These are phyloP conservation scores for Canis aureus DNA, from an alignment of 2,113 vertebrate species.

Conservation along the genomic window DNA sequence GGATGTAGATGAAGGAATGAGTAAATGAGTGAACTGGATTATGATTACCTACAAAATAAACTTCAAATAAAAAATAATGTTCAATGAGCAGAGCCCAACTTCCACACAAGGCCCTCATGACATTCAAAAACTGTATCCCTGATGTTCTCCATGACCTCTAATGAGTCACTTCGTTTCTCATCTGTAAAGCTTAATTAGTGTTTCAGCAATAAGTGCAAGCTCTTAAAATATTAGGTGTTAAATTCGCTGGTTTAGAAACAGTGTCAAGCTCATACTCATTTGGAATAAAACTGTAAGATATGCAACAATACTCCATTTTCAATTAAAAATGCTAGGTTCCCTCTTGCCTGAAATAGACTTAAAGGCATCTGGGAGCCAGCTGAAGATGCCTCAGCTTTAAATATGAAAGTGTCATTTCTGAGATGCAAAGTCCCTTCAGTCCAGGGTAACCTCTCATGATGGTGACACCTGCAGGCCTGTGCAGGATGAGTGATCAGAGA, in stretches of 20 bases:
- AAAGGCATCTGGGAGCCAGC: slow-evolving; percentile 6
- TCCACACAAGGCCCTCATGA: background rate
- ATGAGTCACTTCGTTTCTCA: slow-evolving; percentile 51
- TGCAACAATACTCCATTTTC: slow-evolving; percentile 52
- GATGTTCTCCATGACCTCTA: slow-evolving; percentile 6
- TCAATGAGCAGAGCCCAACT: background rate
- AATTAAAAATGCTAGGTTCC: slow-evolving; percentile 35
- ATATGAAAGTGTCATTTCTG: background rate
- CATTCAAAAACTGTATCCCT: background rate
- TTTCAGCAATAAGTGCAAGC: slow-evolving; percentile 21
- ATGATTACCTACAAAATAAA: slow-evolving; percentile 32
- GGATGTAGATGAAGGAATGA: background rate
- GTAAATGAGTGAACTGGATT: background rate
- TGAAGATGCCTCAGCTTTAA: slow-evolving; percentile 44
- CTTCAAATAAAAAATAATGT: slow-evolving; percentile 1
- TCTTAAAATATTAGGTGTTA: slow-evolving; percentile 61
- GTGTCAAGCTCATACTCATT: background rate
- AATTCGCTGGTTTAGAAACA: slow-evolving; percentile 33
- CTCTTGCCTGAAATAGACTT: slow-evolving; percentile 33
- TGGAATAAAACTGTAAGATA: slow-evolving; percentile 34
- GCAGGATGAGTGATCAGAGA: background rate
- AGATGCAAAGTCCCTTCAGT: background rate
- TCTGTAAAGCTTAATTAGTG: slow-evolving; percentile 60
- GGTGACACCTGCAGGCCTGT: background rate
- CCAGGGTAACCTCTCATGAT: background rate